These are phyloP conservation scores for Epistrophella euchroma DNA, from an alignment of 2,888 invertebrate species.

Conservation along the genomic window DNA sequence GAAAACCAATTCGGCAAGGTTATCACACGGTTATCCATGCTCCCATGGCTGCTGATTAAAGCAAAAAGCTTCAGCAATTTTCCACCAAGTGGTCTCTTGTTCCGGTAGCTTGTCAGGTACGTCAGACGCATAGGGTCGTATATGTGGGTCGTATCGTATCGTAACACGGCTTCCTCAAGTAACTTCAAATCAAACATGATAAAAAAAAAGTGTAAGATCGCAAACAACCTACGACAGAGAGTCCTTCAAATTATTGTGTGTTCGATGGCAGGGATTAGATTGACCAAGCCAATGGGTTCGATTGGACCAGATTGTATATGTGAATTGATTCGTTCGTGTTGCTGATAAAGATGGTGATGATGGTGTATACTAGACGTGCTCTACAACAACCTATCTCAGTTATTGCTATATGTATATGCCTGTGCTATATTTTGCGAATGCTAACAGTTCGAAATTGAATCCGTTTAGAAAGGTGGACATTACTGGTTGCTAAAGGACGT, in stretches of 20 bases:
- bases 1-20: not conserved
- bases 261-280: constrained; percentile 45
- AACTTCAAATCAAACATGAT: constrained; percentile 22
- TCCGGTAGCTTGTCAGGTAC: constrained; percentile 5
- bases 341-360: constrained; percentile 39
- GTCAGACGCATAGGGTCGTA: constrained; percentile 6
- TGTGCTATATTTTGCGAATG: constrained; percentile 49
- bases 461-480: constrained; percentile 15
- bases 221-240: constrained; percentile 1
- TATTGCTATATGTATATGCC: constrained; percentile 28
- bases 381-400: constrained; percentile 33
- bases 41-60: constrained; percentile 26
- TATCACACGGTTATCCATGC: not conserved
- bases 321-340: constrained; percentile 48
- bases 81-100: not conserved
- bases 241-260: constrained; percentile 17
- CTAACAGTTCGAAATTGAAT: constrained; percentile 50
- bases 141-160: too few species aligned
- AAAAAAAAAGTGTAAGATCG: constrained; percentile 8
- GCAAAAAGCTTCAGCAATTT: constrained; percentile 34
- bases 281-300: constrained; percentile 56
- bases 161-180: constrained; percentile 3
- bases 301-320: constrained; percentile 48
- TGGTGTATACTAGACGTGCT: constrained; percentile 7
- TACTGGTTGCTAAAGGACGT: constrained; percentile 45